Conservation (phyloP, 2,888 invertebrate species). For the Buathra laborator region DNA sequence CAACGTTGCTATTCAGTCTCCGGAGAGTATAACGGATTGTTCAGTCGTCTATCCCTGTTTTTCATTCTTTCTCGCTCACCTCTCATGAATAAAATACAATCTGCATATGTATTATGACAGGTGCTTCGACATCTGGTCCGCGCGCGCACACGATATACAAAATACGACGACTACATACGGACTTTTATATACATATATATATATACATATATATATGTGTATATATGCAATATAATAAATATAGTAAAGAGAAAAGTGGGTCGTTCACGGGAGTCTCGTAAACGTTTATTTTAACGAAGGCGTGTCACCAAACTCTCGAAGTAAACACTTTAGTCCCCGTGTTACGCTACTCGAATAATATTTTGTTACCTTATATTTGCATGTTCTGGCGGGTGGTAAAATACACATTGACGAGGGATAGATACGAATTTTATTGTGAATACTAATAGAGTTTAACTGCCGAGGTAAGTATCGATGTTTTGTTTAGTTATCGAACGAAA, state of each 20-base stretch:
- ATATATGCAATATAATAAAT: slow-evolving; percentile 27
- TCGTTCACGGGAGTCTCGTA: slow-evolving; percentile 2
- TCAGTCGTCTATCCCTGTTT: slow-evolving; percentile 5
- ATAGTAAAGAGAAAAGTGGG: slow-evolving; percentile 28
- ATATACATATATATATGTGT: too few relatives aligned
- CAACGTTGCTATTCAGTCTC: not conserved
- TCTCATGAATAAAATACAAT: slow-evolving; percentile 66
- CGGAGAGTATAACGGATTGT: slow-evolving; percentile 34
- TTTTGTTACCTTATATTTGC: not conserved
- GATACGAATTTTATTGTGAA: too few relatives aligned
- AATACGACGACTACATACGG: not conserved
- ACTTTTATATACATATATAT: not conserved
- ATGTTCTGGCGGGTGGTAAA: not conserved
- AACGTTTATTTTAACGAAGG: slow-evolving; percentile 22
- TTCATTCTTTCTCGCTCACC: slow-evolving; percentile 47
- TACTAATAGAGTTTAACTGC: too few relatives aligned
- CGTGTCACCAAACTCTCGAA: slow-evolving; percentile 1
- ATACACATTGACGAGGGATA: not conserved
- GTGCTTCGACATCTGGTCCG: slow-evolving; percentile 65
- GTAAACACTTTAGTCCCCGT: not conserved
- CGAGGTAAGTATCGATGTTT: not conserved
- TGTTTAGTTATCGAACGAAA: not conserved
- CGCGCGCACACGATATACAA: slow-evolving; percentile 18
- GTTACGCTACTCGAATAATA: not conserved
- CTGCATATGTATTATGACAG: slow-evolving; percentile 65